These are phyloP conservation scores for Lacanobia oleracea DNA, from an alignment of 2,888 invertebrate species.

Conservation along the genomic window DNA sequence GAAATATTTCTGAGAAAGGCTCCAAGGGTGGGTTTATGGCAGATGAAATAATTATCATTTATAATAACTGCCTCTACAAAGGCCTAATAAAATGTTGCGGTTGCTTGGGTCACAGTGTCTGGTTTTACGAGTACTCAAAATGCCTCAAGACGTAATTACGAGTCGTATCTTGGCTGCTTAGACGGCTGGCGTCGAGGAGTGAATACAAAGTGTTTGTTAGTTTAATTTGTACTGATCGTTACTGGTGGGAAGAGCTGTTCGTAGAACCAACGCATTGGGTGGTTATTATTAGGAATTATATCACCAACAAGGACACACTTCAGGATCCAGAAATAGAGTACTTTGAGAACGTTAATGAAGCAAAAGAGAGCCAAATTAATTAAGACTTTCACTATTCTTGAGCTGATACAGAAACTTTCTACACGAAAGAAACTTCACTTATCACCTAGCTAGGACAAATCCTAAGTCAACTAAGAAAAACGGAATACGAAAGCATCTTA, in stretches of 20 bases:
- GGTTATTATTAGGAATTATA: not conserved
- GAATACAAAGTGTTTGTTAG: conserved; percentile 40
- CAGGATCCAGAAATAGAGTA: not conserved
- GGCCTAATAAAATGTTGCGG: conserved; percentile 50
- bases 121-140: conserved; percentile 47
- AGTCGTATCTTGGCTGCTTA: conserved; percentile 50
- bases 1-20: conserved; percentile 36
- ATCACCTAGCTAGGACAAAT: conserved; percentile 4
- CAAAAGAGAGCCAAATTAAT: not conserved
- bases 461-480: conserved; percentile 20
- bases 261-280: not conserved
- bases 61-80: conserved; percentile 50
- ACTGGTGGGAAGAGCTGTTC: not conserved
- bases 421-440: not conserved
- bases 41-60: conserved; percentile 59
- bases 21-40: conserved; percentile 35
- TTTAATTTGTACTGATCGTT: conserved; percentile 24
- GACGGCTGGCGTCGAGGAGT: conserved; percentile 8
- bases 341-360: not conserved
- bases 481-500: conserved; percentile 22
- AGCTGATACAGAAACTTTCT: not conserved
- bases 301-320: not conserved
- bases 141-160: conserved; percentile 29
- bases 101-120: conserved; percentile 29
- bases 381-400: not conserved